phyloP scores from a whole-genome alignment of 2,797 vertebrate species.

The Phrynocephalus guinanensis region DNA sequence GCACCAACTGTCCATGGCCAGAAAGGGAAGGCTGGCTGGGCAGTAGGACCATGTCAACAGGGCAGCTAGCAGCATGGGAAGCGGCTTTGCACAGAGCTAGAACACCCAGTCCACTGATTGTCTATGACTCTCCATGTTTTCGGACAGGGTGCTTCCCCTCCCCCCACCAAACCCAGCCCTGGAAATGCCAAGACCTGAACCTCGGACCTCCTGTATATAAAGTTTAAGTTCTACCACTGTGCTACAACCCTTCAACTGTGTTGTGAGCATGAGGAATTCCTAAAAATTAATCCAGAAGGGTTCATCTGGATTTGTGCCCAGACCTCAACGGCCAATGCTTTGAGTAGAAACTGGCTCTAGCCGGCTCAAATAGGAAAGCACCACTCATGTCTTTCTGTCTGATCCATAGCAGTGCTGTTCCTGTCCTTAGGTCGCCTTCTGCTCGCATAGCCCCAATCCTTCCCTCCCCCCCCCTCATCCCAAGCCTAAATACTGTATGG shows the following conservation, averaged over 20 bases:
- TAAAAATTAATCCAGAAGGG: conserved; percentile 1
- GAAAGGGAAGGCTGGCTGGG: neutral
- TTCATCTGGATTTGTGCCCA: neutral
- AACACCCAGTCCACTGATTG: neutral
- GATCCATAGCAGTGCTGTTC: neutral
- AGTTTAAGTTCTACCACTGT: neutral
- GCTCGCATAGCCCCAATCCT: neutral
- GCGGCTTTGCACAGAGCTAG: neutral
- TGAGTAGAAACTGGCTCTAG: neutral
- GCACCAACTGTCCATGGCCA: neutral
- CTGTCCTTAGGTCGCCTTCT: neutral
- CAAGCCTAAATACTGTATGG: neutral
- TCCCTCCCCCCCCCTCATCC: neutral
- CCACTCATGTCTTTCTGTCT: accelerated
- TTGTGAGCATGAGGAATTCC: neutral
- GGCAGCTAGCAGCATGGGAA: neutral
- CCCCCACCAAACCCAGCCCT: no score
- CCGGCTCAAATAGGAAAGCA: neutral
- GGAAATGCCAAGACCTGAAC: neutral
- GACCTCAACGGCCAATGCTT: neutral
- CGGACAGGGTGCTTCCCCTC: neutral
- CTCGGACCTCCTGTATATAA: neutral
- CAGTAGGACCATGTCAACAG: neutral
- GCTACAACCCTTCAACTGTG: neutral
- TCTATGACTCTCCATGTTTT: neutral